Percentiles rank a stretch among this genome's conserved stretches.
phyloP scores from a whole-genome alignment of 2,888 invertebrate genomes.

The Tanypteryx hageni region DNA sequence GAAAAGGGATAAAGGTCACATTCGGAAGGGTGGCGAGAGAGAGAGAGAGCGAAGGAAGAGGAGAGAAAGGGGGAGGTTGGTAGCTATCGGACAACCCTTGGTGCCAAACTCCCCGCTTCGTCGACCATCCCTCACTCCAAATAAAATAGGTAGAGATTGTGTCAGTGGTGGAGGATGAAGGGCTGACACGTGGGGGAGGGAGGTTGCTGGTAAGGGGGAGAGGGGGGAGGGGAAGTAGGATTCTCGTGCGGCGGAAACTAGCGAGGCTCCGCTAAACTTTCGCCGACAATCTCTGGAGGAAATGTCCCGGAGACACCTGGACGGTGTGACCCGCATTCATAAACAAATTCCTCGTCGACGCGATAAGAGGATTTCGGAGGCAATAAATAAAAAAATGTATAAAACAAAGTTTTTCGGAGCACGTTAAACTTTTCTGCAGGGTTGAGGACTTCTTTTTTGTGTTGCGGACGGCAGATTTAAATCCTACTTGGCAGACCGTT shows the following conservation, averaged over 20 bases:
- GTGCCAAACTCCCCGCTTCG: background rate
- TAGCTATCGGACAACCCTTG: background rate
- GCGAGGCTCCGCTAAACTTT: slow-evolving; percentile 27
- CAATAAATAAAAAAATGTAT: background rate
- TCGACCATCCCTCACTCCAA: background rate
- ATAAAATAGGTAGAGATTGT: background rate
- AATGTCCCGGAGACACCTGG: slow-evolving; percentile 10
- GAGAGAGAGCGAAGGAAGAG: background rate
- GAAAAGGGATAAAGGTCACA: slow-evolving; percentile 47
- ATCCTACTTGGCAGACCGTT: too few relatives aligned
- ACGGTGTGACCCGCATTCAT: slow-evolving; percentile 45
- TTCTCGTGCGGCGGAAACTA: background rate
- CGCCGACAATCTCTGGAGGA: background rate
- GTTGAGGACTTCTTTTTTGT: too few relatives aligned
- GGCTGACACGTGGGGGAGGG: background rate
- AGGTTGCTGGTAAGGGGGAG: background rate
- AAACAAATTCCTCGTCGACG: slow-evolving; percentile 48
- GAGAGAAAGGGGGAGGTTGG: background rate
- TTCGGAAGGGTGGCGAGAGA: background rate
- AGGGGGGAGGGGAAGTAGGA: background rate
- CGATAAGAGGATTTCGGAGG: background rate
- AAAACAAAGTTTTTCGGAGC: background rate
- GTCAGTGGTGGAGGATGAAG: background rate
- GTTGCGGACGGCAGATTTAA: too few relatives aligned
- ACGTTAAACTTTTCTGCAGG: too few relatives aligned